These are phyloP conservation scores for Paramormyrops hopkinsi DNA, from an alignment of 2,797 vertebrate species.

Conservation along the genomic window DNA sequence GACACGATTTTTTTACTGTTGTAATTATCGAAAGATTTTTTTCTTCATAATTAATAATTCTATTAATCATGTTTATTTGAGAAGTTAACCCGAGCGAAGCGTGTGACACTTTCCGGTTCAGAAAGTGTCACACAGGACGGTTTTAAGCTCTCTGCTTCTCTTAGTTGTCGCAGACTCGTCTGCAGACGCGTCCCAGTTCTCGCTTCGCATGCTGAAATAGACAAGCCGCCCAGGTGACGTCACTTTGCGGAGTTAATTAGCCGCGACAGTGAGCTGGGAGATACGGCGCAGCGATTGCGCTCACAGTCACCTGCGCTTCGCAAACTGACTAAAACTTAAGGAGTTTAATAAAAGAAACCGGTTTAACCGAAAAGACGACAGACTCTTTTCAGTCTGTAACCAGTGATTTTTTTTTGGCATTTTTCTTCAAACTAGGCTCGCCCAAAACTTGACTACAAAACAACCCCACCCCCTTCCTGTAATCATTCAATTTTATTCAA, in stretches of 20 bases:
- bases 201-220: background rate
- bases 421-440: constrained; percentile 40
- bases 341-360: constrained; percentile 15
- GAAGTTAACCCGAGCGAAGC: background rate
- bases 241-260: constrained; percentile 9
- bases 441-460: constrained; percentile 41
- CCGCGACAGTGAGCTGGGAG: background rate
- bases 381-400: constrained; percentile 41
- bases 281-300: background rate
- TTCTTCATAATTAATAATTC: background rate
- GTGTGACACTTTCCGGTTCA: background rate
- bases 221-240: background rate
- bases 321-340: background rate
- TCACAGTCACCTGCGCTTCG: background rate
- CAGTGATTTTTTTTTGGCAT: constrained; percentile 50
- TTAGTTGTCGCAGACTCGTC: background rate
- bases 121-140: background rate
- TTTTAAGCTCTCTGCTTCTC: background rate
- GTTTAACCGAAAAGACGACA: constrained; percentile 23
- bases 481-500: constrained; percentile 55
- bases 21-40: background rate
- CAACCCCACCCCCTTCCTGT: constrained; percentile 29
- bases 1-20: background rate
- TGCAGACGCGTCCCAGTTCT: background rate
- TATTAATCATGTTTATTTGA: background rate